These are phyloP conservation scores for Babyrousa celebensis DNA, from an alignment of 2,797 vertebrate species.

Conservation along the genomic window DNA sequence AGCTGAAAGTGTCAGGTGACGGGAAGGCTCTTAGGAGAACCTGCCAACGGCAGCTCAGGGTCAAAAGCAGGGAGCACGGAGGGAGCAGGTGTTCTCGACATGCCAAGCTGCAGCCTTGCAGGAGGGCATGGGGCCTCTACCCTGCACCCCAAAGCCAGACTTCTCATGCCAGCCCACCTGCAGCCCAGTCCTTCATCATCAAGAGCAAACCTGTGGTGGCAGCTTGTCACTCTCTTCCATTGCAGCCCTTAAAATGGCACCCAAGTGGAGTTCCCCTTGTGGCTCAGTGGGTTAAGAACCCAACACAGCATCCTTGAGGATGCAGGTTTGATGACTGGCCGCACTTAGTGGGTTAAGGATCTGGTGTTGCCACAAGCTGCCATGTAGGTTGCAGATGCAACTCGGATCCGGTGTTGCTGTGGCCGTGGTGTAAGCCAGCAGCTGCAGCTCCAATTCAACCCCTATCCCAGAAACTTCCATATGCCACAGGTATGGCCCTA, in stretches of 20 bases:
- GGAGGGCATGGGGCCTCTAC: rapidly evolving
- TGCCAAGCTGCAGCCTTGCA: rapidly evolving
- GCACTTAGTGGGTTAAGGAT: no score
- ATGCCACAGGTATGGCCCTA: no score
- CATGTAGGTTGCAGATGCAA: no score
- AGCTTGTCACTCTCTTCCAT: rapidly evolving
- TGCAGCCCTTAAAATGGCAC: not conserved
- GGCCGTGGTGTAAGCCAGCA: no score
- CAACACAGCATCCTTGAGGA: no score
- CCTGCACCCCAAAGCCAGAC: rapidly evolving
- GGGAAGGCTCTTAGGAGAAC: not conserved
- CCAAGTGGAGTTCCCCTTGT: not conserved
- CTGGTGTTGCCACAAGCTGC: no score
- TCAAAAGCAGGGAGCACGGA: not conserved
- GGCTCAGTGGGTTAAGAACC: no score
- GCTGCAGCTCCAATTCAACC: no score
- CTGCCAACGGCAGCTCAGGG: not conserved
- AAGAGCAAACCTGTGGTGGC: rapidly evolving
- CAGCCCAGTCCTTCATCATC: rapidly evolving
- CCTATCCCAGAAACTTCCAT: no score
- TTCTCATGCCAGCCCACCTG: rapidly evolving
- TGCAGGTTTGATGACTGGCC: no score
- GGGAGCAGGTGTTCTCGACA: rapidly evolving
- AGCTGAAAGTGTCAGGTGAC: not conserved
- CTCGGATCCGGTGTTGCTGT: no score